Evolutionary conservation across 2,888 invertebrate species (phyloP), one percentile per base, ranked within the genome.

Genomic region (Limenitis camilla): DNA sequence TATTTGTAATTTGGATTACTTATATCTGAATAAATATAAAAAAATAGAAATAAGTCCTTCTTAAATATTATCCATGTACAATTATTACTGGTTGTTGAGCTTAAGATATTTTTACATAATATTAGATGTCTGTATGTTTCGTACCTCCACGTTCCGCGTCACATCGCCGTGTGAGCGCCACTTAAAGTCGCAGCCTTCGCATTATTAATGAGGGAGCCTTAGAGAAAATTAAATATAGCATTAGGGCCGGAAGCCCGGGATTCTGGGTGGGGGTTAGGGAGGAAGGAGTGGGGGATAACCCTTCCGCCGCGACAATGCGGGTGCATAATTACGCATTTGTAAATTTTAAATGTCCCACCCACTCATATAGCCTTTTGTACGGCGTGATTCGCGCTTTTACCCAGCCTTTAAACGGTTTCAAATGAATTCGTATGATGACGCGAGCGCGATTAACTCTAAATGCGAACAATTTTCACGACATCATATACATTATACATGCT

Each of bases 181-280:
- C 87, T 87, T 87, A 80, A 85, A 86, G 86, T 86, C 82, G 82
- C 79, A 81, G 77, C 79, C 78, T 81, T 80, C 83, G 78, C 78
- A 84, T 84, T 87, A 87, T 86, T 87, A 87, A 87, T 86, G 87
- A 86, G 85, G 74, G 83, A 84, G 86, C 81, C 86, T 86, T 86
- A 85, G 84, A 85, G 84, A 87, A 87, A 87, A 87, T 87, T 87
- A 87, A 87, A 87, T 87, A 87, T 86, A 86, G 86, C 87, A 87
- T 87, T 86, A 87, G 87, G 81, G 81, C 76, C 84, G 85, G 85
- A 84, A 84, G 79, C 84, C 74, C 72, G 76, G 80, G 76, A 73
- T 76, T 72, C 72, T 65, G 71, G 72, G 69, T 71, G 72, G 60
- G 47, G 61, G 65, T 66, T 67, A 68, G 69, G 70, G 69, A 70